Conservation (phyloP, 2,888 invertebrate species). For the Notocelia uddmanniana region DNA sequence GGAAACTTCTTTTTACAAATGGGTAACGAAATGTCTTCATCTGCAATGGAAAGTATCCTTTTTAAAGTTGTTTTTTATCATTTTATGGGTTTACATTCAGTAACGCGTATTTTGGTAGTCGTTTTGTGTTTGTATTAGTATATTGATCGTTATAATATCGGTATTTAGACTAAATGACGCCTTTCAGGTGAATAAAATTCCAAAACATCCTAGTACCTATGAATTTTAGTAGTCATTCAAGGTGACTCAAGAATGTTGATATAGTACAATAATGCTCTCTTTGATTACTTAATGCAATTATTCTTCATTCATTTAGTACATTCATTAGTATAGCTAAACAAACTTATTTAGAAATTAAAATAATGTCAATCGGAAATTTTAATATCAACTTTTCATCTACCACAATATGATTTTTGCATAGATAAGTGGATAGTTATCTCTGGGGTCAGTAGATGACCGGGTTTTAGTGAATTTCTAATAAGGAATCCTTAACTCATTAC, state of each 20-base stretch:
- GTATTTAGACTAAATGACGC: neutral
- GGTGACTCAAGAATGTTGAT: neutral
- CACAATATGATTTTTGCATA: no score
- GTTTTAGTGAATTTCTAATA: neutral
- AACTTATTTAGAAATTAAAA: no score
- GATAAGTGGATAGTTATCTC: no score
- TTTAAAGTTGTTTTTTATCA: constrained; percentile 60
- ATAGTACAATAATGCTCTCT: neutral
- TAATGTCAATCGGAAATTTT: no score
- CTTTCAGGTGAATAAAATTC: neutral
- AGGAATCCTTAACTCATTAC: constrained; percentile 57
- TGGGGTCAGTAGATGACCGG: no score
- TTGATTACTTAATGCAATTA: neutral
- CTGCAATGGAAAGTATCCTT: constrained; percentile 97
- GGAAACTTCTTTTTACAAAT: constrained; percentile 67
- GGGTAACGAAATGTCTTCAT: constrained; percentile 95
- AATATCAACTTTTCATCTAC: no score
- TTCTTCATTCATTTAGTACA: no score
- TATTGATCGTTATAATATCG: neutral
- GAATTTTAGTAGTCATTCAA: neutral
- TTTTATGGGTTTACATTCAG: neutral
- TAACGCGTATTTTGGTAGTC: neutral
- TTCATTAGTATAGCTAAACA: no score
- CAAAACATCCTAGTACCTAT: neutral
- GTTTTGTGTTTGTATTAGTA: constrained; percentile 17